Base-by-base conservation (phyloP, 2,113 vertebrate species). In the Theristicus caerulescens region DNA sequence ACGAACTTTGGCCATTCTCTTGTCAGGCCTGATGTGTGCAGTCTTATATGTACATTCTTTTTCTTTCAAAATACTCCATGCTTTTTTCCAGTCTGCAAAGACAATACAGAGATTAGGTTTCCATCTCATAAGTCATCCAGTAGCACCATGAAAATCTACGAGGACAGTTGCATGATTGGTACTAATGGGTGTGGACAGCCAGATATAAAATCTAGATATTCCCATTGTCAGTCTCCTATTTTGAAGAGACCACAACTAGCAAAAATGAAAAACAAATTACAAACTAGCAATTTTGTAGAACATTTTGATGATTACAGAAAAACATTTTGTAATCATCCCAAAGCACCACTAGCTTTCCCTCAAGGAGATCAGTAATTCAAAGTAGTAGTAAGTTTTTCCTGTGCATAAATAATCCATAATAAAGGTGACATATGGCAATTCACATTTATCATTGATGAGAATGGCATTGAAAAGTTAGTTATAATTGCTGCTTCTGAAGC, bases 351-450 rank as follows among this genome's bases (percentile, higher is more conserved):
- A 90, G 80, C 61, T 91, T 54, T 85, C 40, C 65, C 92, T 97
- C 84, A 69, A 95, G 94, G 73, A 96, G 81, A 95, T 91, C 93
- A 94, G 89, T 82, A 96, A 96, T 88, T 95, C 93, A 86, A 92
- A 97, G 86, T 46, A 96, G 49, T 92, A 42, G 52, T 82, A 77
- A 82, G 40, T n/a, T 96, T 96, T 94, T 94, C 64, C 76, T 87
- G 76, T 54, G 79, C 86, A 96, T 84, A 87, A 97, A 90, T 94
- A 83, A 93, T 94, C 86, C 64, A 62, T 91, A 89, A 95, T 65
- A 87, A 96, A 93, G 74, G 42, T 73, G 94, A 88, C 80, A 97
- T 52, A 83, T 66, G 69, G 86, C 72, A 96, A 97, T 65, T 93
- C 91, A 96, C 90, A 86, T 95, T 96, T 88, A 82, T 86, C 77